Base-by-base conservation (phyloP, 2,797 vertebrate species). In the Gallinago solitaria region DNA sequence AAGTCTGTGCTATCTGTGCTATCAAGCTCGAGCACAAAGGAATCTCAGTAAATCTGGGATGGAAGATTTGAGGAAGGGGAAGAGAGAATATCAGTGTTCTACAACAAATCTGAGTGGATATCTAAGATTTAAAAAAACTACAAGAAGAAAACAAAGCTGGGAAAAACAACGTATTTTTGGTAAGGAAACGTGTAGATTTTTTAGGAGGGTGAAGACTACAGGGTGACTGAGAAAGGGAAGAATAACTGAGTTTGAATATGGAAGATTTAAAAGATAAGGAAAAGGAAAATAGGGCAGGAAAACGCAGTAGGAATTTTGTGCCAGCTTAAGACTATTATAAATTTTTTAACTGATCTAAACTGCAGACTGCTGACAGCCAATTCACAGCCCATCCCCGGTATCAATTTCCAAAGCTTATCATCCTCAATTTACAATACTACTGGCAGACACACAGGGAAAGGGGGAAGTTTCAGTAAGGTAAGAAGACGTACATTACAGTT, bases 41-140 rank as follows among this genome's bases (percentile, higher is more conserved):
- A 94, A 96, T 61, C 95, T 97, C 97, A 97, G 96, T 97, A 97
- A 88, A 97, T 97, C 97, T 97, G 96, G 97, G 93, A 93, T 95
- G 93, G 97, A 97, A 97, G 96, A 97, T 97, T 97, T 97, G 97
- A 96, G 95, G 97, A 96, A 97, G 97, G 97, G 96, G 96, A 96
- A 97, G 96, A 97, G 87, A 97, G 76, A 97, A 32, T 89, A 96
- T 97, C 97, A 97, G 93, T 73, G 93, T 86, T 97, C 97, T 93
- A 97, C 91, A 97, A 80, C 19, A 95, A 93, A 91, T 79, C 6
- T 94, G 94, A 95, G 89, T 95, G 93, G 95, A 93, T 91, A 94
- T 53, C 91, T 97, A 92, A 95, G 89, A 94, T 68, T 63, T 41
- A 59, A 83, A 41, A 41, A 57, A 65, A 79, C 33, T 4, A 65